Conservation (phyloP, 2,888 invertebrate genomes). For the Chrysotoxum bicinctum region DNA sequence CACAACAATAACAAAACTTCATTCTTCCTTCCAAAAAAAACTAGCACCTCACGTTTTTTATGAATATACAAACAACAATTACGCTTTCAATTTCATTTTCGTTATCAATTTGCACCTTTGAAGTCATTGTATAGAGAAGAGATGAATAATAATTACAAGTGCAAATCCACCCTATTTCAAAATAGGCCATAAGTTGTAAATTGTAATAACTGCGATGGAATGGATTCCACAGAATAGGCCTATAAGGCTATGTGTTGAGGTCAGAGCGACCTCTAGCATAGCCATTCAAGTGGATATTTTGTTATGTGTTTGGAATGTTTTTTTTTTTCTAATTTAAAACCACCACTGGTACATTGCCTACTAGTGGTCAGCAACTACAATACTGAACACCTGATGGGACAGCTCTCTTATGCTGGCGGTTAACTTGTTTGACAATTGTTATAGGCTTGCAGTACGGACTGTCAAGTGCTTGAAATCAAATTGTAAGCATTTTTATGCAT, state of each 20-base stretch:
- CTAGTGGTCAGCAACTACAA: conserved; percentile 26
- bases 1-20: conserved; percentile 8
- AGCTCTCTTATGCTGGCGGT: conserved; percentile 26
- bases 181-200: conserved; percentile 59
- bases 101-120: conserved; percentile 60
- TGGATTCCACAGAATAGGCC: conserved; percentile 8
- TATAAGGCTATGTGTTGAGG: conserved; percentile 31
- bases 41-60: conserved; percentile 44
- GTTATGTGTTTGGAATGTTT: conserved; percentile 4
- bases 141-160: conserved; percentile 30
- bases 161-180: conserved; percentile 46
- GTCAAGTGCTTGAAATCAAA: conserved; percentile 18
- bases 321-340: conserved; percentile 11
- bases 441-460: conserved; percentile 22
- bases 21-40: neutral
- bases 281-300: conserved; percentile 37
- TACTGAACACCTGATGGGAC: conserved; percentile 45
- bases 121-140: neutral
- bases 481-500: conserved; percentile 54
- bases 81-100: conserved; percentile 53
- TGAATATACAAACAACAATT: neutral
- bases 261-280: conserved; percentile 55
- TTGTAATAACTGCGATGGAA: neutral
- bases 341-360: conserved; percentile 5
- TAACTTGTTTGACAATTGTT: conserved; percentile 61